Conservation (phyloP, 2,113 vertebrate genomes). For the Octodon degus region DNA sequence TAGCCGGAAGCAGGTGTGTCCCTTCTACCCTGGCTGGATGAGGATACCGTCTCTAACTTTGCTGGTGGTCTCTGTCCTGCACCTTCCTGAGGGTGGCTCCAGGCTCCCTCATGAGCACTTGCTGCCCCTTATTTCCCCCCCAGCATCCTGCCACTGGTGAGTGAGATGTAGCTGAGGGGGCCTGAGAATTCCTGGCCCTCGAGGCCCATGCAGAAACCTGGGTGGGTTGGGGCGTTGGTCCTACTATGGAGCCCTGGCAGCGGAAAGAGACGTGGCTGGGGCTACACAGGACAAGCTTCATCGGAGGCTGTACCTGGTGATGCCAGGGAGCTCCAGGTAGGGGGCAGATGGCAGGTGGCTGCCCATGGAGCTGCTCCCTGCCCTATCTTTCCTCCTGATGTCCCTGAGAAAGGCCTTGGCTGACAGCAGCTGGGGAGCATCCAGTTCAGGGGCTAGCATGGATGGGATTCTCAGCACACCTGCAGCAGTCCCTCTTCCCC, state of each 20-base stretch:
- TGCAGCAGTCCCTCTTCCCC: not conserved
- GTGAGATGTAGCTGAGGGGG: not conserved
- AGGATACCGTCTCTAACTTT: not conserved
- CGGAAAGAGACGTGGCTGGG: not conserved
- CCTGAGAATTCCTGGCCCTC: not conserved
- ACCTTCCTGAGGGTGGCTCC: rapidly evolving
- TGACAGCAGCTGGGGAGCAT: no score
- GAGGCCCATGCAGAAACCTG: not conserved
- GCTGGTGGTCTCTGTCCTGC: not conserved
- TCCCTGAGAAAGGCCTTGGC: not conserved
- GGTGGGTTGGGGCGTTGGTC: no score
- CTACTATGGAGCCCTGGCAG: not conserved
- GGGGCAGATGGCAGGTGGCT: rapidly evolving
- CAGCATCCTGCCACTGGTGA: not conserved
- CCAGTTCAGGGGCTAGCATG: not conserved
- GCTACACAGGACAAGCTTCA: not conserved
- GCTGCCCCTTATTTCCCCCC: not conserved
- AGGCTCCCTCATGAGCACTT: not conserved
- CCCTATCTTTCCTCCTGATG: not conserved
- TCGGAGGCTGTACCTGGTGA: not conserved
- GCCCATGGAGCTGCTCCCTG: not conserved
- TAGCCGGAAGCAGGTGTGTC: not conserved
- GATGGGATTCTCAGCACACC: not conserved
- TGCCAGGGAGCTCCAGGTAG: not conserved
- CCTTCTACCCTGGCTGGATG: not conserved